Base-by-base conservation (phyloP, 2,797 vertebrate species). In the Tragelaphus oryx region DNA sequence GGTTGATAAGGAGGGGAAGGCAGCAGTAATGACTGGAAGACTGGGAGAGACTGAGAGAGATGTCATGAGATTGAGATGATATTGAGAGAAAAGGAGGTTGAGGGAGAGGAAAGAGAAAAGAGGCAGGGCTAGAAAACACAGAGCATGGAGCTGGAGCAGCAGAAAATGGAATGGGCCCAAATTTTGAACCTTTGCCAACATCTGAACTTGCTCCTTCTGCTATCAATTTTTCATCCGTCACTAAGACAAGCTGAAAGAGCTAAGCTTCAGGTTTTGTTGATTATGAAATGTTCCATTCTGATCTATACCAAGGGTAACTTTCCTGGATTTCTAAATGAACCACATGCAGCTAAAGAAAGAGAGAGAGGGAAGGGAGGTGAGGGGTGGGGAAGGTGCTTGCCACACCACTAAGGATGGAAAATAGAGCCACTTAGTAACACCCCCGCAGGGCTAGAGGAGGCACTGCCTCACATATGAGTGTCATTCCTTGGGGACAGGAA, bases 111-210 rank as follows among this genome's bases (percentile, higher is more conserved):
- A 78, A 7, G 30, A 87, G 14, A 37, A 33, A 48, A 92, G 76
- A 30, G 59, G 12, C 30, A 33, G 8, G 44, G 33, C 46, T 12
- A 30, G 26, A 28, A 85, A 52, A 85, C 54, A 28, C 2, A 33
- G 17, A 6, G 12, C 50, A 4, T 1, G 20, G 78, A 94, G 50
- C 33, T 24, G 4, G 55, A 62, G 16, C 46, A 28, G 55, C 37
- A 28, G 30, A 30, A 94, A 95, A 96, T 20, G 78, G 62, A 94
- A 44, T 28, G 57, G 93, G 92, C 55, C 81, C 50, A 75, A 16
- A 76, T 68, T 75, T 24, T 95, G 93, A 95, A 83, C 79, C 22
- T 88, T 83, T 83, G 97, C 96, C 97, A 97, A 89, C 54, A 68
- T 92, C 97, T 68, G 93, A 74, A 90, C 92, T 94, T 50, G 80